Evolutionary conservation across 2,797 vertebrate genomes (phyloP).

Genomic region (Gobio occitaniae): DNA sequence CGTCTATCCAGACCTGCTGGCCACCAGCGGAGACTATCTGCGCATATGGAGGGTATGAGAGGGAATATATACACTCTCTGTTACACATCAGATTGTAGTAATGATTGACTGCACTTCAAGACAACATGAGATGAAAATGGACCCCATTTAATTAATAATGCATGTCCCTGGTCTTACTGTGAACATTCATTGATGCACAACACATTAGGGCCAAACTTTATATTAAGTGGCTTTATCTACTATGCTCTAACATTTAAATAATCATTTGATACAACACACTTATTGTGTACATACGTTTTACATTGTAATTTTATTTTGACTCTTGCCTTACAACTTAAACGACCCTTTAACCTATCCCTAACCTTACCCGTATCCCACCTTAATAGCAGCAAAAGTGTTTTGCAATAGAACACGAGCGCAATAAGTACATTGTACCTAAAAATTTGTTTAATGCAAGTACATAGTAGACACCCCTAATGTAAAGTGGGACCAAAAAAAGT

Average conservation of each 20-base stretch:
- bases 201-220: background rate
- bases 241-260: background rate
- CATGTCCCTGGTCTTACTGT: background rate
- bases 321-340: background rate
- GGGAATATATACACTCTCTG: too few species aligned
- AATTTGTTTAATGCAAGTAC: background rate
- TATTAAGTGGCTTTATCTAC: background rate
- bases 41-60: slow-evolving; percentile 93
- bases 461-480: background rate
- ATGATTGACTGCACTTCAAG: background rate
- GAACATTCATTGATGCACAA: background rate
- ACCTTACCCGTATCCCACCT: background rate
- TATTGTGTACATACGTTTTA: background rate
- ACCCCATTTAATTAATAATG: background rate
- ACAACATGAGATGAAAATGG: background rate
- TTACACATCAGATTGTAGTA: background rate
- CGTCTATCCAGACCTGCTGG: slow-evolving; percentile 95
- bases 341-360: background rate
- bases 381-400: background rate
- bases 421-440: background rate
- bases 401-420: background rate
- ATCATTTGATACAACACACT: background rate
- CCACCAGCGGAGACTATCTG: slow-evolving; percentile 97
- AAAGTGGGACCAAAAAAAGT: background rate
- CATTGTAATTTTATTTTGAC: background rate